A percentile compares a stretch with the other conserved stretches of the same genome.
Evolutionary conservation across 2,797 vertebrate species (phyloP).

Genomic region (Todus mexicanus): DNA sequence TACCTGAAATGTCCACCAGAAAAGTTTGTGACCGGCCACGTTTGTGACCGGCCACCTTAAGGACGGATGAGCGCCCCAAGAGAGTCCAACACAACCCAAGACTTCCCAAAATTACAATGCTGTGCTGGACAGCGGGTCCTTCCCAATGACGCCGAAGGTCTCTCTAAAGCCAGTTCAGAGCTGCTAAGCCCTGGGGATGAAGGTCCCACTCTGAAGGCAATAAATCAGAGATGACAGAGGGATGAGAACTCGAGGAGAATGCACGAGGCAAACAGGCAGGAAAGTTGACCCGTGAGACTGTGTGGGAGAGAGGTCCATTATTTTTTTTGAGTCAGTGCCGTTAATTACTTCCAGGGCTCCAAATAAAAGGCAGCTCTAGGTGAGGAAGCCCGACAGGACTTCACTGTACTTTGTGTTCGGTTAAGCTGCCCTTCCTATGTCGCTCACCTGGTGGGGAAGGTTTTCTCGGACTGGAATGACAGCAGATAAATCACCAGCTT

Average conservation of each 20-base stretch:
- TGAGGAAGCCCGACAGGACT: conserved; percentile 45
- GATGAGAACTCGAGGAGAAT: background rate
- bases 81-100: background rate
- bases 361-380: conserved; percentile 50
- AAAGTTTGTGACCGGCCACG: background rate
- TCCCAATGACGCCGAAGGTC: background rate
- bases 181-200: background rate
- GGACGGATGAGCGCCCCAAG: background rate
- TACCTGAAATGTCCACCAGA: background rate
- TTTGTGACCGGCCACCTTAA: background rate
- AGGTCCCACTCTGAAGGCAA: background rate
- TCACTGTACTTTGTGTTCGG: conserved; percentile 28
- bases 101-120: background rate
- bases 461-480: conserved; percentile 62
- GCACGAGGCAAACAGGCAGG: background rate
- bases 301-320: background rate
- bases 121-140: background rate
- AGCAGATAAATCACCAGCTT: conserved; percentile 76
- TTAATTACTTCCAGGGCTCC: conserved; percentile 66
- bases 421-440: conserved; percentile 51
- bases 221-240: background rate
- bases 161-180: background rate
- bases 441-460: conserved; percentile 71
- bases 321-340: background rate
- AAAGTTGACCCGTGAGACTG: background rate